Conservation (phyloP, 2,888 invertebrate species). For the Argynnis bischoffii region DNA sequence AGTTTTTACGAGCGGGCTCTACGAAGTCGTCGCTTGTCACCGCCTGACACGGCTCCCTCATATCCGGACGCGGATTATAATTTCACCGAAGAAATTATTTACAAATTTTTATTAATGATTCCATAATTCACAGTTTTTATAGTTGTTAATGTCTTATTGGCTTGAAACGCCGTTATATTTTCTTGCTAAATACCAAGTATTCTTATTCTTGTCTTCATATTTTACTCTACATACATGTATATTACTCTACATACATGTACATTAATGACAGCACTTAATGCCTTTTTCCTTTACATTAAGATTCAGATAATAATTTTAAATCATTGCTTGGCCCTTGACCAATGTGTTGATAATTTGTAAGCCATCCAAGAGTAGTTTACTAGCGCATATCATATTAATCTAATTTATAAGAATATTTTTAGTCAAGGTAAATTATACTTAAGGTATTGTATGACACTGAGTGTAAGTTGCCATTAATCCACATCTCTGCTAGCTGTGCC, state of each 20-base stretch:
- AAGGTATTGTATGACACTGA: conserved; percentile 26
- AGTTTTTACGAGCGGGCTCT: conserved; percentile 77
- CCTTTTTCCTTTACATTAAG: too few species aligned
- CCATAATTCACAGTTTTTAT: conserved; percentile 36
- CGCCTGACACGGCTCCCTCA: conserved; percentile 64
- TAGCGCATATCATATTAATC: conserved; percentile 19
- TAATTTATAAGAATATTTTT: conserved; percentile 26
- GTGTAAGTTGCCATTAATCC: conserved; percentile 34
- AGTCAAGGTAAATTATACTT: conserved; percentile 34
- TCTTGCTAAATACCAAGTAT: background rate
- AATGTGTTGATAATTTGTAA: conserved; percentile 11
- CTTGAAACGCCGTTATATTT: background rate
- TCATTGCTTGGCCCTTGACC: conserved; percentile 23
- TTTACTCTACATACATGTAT: background rate
- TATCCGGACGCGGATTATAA: conserved; percentile 73
- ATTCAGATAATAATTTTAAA: conserved; percentile 7
- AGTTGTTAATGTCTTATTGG: conserved; percentile 5
- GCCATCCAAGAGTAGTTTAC: conserved; percentile 2
- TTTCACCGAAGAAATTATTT: conserved; percentile 72
- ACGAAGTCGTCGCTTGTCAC: conserved; percentile 73
- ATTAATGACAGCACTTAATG: too few species aligned
- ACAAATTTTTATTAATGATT: conserved; percentile 61
- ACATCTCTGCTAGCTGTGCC: conserved; percentile 26
- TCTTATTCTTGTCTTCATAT: background rate
- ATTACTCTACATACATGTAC: too few species aligned